Evolutionary conservation across 2,888 invertebrate genomes (phyloP).

Genomic region (Amphipyra tragopoginis): DNA sequence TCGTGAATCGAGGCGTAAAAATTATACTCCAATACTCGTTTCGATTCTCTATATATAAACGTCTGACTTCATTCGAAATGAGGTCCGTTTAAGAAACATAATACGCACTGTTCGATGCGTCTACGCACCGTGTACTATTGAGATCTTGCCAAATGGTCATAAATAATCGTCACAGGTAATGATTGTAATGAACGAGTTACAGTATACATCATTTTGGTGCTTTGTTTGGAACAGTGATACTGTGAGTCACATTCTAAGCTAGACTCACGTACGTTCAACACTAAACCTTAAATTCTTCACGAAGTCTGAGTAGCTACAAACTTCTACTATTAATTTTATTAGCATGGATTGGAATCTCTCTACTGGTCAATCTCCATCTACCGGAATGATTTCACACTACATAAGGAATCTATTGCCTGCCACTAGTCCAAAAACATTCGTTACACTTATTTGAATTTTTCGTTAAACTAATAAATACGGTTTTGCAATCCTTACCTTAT

Average conservation of each 20-base stretch:
- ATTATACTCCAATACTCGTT: conserved; percentile 71
- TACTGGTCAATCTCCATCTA: no score
- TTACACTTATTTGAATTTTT: background rate
- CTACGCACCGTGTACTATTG: conserved; percentile 64
- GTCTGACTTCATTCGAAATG: conserved; percentile 77
- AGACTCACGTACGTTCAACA: background rate
- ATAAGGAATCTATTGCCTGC: no score
- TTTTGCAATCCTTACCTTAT: conserved; percentile 33
- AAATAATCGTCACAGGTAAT: conserved; percentile 50
- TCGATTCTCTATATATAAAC: conserved; percentile 82
- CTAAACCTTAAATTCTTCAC: no score
- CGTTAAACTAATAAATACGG: background rate
- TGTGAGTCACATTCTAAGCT: conserved; percentile 19
- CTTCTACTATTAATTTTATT: no score
- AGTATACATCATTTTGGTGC: conserved; percentile 38
- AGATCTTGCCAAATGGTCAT: conserved; percentile 70
- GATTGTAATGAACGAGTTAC: conserved; percentile 38
- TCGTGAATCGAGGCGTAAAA: conserved; percentile 72
- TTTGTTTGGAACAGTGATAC: conserved; percentile 36
- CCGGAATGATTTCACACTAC: no score
- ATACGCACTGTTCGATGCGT: conserved; percentile 65
- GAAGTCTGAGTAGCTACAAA: no score
- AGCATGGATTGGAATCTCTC: no score
- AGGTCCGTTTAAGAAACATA: conserved; percentile 65
- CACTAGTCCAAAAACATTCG: no score